Conservation (phyloP, 2,797 vertebrate genomes). For the Sebastes oblongus region DNA sequence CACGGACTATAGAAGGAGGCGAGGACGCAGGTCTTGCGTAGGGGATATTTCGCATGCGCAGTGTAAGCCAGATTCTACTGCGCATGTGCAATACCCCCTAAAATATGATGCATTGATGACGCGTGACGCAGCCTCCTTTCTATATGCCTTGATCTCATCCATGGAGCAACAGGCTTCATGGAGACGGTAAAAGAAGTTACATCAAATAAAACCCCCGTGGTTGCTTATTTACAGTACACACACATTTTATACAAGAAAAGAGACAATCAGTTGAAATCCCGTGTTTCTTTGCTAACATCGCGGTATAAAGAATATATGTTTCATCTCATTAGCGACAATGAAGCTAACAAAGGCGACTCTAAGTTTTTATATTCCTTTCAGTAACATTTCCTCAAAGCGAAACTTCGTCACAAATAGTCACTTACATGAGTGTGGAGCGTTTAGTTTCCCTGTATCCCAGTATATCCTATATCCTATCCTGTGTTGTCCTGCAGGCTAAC, state of each 20-base stretch:
- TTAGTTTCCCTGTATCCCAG: constrained; percentile 17
- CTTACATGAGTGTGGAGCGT: constrained; percentile 71
- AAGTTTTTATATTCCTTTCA: not conserved
- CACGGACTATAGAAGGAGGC: not conserved
- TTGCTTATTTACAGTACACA: not conserved
- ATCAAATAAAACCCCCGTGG: not conserved
- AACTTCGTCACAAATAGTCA: not conserved
- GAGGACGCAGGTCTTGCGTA: accelerated
- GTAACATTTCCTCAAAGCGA: not conserved
- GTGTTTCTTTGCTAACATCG: not conserved
- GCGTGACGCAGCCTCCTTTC: accelerated
- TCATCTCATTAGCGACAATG: constrained; percentile 36
- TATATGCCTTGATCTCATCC: constrained; percentile 26
- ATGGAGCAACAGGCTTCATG: constrained; percentile 79
- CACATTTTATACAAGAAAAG: not conserved
- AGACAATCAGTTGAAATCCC: not conserved
- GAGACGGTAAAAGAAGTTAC: constrained; percentile 35
- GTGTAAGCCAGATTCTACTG: accelerated
- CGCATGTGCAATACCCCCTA: too few species aligned
- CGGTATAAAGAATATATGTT: constrained; percentile 10
- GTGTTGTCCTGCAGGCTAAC: constrained; percentile 71
- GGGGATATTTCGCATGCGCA: too few species aligned
- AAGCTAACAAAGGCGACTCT: constrained; percentile 30
- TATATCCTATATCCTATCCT: constrained; percentile 30
- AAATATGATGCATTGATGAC: too few species aligned